These are phyloP conservation scores for Empidonax alnorum DNA, from an alignment of 2,113 vertebrate genomes.

Conservation along the genomic window DNA sequence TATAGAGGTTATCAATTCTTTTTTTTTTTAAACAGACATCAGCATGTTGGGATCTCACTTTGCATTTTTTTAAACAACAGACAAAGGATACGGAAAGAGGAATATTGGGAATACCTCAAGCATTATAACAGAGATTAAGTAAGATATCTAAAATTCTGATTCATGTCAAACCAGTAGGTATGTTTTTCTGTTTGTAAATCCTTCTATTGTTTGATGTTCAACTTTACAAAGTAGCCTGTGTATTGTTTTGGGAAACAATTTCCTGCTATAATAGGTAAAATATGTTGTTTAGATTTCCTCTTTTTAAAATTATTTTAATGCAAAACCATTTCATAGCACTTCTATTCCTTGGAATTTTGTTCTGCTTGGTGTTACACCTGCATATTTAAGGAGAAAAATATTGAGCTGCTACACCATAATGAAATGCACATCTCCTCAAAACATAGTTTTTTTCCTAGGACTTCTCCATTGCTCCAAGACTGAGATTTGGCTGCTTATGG, in stretches of 20 bases:
- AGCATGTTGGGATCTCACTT: neutral
- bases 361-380: neutral
- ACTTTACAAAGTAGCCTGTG: neutral
- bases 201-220: neutral
- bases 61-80: neutral
- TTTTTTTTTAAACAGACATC: neutral
- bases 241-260: slow-evolving; percentile 34
- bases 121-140: neutral
- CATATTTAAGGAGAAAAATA: slow-evolving; percentile 28
- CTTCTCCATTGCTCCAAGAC: neutral
- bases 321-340: neutral
- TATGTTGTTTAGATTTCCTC: neutral
- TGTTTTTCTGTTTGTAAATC: neutral
- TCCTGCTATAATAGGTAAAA: slow-evolving; percentile 23
- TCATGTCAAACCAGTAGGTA: neutral
- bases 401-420: slow-evolving; percentile 13
- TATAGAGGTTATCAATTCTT: neutral
- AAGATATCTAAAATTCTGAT: neutral
- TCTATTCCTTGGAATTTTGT: neutral
- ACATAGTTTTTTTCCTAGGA: neutral
- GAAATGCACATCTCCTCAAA: neutral
- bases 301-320: neutral
- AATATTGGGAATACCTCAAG: neutral
- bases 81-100: neutral
- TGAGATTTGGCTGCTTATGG: neutral